Base-by-base conservation (phyloP, 1,140 invertebrate species). In the Zophobas morio region DNA sequence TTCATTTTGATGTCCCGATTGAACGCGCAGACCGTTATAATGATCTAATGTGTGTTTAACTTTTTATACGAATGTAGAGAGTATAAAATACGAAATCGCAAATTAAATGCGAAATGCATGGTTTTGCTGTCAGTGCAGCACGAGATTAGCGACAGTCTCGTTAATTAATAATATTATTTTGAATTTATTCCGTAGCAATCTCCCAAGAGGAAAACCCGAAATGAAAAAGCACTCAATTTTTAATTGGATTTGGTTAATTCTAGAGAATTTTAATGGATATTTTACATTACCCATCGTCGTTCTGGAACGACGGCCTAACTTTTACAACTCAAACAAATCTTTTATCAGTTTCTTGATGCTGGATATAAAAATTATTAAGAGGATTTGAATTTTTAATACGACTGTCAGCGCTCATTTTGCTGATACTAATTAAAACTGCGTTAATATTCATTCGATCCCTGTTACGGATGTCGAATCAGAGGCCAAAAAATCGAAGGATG, bases 161-260 rank as follows among this genome's bases (percentile, higher is more conserved):
- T 82, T 82, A 82, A 83, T 83, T 82, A 83, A 81, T 77, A 79
- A 82, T 79, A 82, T 81, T 78, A 82, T 83, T 83, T 79, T 70
- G 80, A 75, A 79, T 82, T 81, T 82, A 82, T 81, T 80, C 77
- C 76, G 70, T 78, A 60, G 40, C 70, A 51, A 70, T 57, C 77
- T 77, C 63, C 73, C 40, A 51, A 57, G 76, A 47, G 77, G 74
- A 75, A 66, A 79, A 76, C 71, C 76, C 36, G 78, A 86, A 86
- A 84, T 84, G 85, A 83, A 86, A 86, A 86, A 86, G 85, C 85
- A 86, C 85, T 86, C 84, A 85, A 85, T 85, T 86, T 86, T 86
- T 86, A 86, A 86, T 86, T 86, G 85, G 83, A 85, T 85, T 83
- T 83, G 84, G 85, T 86, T 86, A 86, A 86, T 86, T 86, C 84